These are phyloP conservation scores for Taxidea taxus DNA, from an alignment of 2,113 vertebrate species.

Conservation along the genomic window DNA sequence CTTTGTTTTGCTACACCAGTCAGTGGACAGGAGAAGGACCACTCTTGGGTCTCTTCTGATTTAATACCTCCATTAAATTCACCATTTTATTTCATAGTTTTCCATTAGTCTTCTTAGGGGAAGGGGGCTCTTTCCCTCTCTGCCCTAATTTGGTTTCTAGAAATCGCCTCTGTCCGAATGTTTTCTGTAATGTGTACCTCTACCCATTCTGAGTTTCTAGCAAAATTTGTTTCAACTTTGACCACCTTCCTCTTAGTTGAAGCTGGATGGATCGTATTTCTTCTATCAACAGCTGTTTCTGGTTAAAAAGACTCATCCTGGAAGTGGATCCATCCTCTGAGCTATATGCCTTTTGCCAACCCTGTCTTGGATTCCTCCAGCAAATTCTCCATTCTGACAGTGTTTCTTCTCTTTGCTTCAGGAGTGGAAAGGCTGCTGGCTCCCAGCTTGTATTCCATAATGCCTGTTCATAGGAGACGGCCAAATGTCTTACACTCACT, in stretches of 20 bases:
- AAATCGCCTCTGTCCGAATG: not conserved
- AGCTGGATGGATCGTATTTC: not conserved
- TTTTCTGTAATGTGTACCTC: not conserved
- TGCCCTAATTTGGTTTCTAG: not conserved
- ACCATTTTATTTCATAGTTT: not conserved
- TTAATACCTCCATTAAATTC: not conserved
- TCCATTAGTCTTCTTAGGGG: not conserved
- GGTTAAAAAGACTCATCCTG: slow-evolving; percentile 38
- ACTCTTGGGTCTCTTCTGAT: not conserved
- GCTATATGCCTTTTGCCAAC: not conserved
- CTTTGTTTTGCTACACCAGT: not conserved
- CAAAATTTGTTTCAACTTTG: not conserved
- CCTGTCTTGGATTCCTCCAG: not conserved
- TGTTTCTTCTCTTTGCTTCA: not conserved
- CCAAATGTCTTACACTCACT: not conserved
- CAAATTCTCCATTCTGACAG: not conserved
- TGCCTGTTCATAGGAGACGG: not conserved
- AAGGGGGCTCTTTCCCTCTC: not conserved
- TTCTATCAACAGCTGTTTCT: slow-evolving; percentile 9
- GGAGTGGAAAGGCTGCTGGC: not conserved
- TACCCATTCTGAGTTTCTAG: not conserved
- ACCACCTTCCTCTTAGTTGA: not conserved
- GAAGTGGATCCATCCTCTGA: not conserved
- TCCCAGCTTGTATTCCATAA: not conserved
- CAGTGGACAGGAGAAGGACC: not conserved